Base-by-base conservation (phyloP, 2,888 invertebrate species). In the Candidula unifasciata region DNA sequence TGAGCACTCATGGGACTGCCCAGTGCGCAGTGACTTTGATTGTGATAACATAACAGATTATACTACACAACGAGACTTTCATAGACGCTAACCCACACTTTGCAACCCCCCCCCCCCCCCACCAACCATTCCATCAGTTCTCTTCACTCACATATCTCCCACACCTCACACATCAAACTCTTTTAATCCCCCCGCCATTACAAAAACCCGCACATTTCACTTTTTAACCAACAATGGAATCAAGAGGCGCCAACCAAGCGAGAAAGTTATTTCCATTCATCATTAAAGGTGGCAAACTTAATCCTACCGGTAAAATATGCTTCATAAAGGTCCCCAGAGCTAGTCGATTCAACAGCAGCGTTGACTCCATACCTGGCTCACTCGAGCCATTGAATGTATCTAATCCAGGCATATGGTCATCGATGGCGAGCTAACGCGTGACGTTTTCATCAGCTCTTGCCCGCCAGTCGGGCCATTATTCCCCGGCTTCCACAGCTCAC, bases 241-340 rank as follows among this genome's bases (percentile, higher is more conserved):
- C 60, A 60, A 60, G n/a, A 24, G 68, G 13, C 33, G 30, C 35
- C 16, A 68, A 16, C 52, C 44, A 52, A 73, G 73, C 73, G 44
- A n/a, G 44, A 73, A 73, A 73, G n/a, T n/a, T 2, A 44, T 73
- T 69, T 73, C 73, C 24, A 73, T 73, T 73, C 37, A n/a, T 73
- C 44, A n/a, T 73, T 73, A 8, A 73, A 52, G 73, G 44, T 52
- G 73, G 44, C 44, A 44, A 52, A 37, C n/a, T 44, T 73, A 73
- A 44, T 73, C 37, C 35, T 21, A 10, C 73, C 3, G 73, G 73
- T 73, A 44, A 44, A 73, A 73, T 73, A 52, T 73, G 44, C n/a
- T 27, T 44, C 73, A 73, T 73, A 73, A 68, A 44, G 13, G 27
- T 73, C 44, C 73, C 8, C 16, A 73, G 44, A 73, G 44, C 3